Base-by-base conservation (phyloP, 92 coral and sea anemone genomes). In the Zoanthus sociatus region DNA sequence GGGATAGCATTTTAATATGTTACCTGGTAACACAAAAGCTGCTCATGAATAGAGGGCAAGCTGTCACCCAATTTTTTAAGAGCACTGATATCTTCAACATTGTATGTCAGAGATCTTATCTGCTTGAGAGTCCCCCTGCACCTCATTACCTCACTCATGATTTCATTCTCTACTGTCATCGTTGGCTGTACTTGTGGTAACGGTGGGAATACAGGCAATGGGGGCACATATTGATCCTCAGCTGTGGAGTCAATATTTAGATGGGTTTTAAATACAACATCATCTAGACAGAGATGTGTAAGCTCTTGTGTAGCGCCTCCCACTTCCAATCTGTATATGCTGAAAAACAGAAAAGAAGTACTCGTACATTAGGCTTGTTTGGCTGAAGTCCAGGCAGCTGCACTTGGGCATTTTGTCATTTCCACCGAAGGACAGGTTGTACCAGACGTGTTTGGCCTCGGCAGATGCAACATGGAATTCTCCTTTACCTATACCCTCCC, bases 281-380 rank as follows among this genome's bases (percentile, higher is more conserved):
- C 68, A 79, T 90, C 92, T 16, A 90, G 76, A 68, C 87, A 78
- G 83, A 90, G 73, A 64, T 78, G 78, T n/a, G 92, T 87, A 86
- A 79, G 44, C 76, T 73, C 64, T 72, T 76, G 26, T 84, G 90
- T 61, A 90, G 69, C 42, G 89, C 79, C 14, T 83, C 87, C 91
- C 94, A 91, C 55, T 88, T 81, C 89, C 91, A 91, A 31, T 88
- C 84, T 21, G 85, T 89, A 76, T 77, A 31, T 90, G 76, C 18
- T 79, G 71, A 47, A 79, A 84, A 44, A 86, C 76, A 48, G 92
- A 87, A 83, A 86, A 86, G 45, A 86, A 86, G 71, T 90, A 90
- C 61, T 85, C 78, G 83, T 86, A 89, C 58, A 51, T 77, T 66
- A 74, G 84, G 31, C 89, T 89, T 48, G 84, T 89, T 9, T 21